A percentile compares a stretch with the other conserved stretches of the same genome.
phyloP scores from a whole-genome alignment of 1,140 invertebrate genomes.

The Liolophura sinensis region DNA sequence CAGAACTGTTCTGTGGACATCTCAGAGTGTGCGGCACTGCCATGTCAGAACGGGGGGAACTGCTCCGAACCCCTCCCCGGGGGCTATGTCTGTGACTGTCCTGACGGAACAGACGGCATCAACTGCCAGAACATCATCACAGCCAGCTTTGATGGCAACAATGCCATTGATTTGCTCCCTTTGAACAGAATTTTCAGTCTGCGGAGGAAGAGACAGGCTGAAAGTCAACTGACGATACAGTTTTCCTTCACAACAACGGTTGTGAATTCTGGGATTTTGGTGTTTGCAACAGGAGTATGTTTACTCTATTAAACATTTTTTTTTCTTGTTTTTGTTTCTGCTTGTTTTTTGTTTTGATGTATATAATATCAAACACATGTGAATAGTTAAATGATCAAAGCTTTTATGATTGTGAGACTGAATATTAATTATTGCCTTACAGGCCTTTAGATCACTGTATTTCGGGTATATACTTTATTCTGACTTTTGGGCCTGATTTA shows the following conservation, averaged over 20 bases:
- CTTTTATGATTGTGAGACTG: too few relatives aligned
- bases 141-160: constrained; percentile 20
- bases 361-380: too few relatives aligned
- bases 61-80: constrained; percentile 11
- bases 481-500: too few relatives aligned
- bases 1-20: constrained; percentile 88
- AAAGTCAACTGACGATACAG: constrained; percentile 1
- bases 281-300: constrained; percentile 27
- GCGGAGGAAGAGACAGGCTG: neutral
- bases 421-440: too few relatives aligned
- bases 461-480: too few relatives aligned
- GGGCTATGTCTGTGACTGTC: constrained; percentile 36
- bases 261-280: constrained; percentile 15
- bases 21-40: constrained; percentile 76
- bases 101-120: constrained; percentile 44
- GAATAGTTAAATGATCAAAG: too few relatives aligned
- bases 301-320: neutral
- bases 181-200: neutral
- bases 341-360: neutral
- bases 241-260: constrained; percentile 24
- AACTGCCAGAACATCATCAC: constrained; percentile 33
- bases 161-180: constrained; percentile 9
- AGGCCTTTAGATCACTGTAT: too few relatives aligned
- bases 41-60: constrained; percentile 10
- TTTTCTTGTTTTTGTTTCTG: neutral